Evolutionary conservation across 35 echinoderm and acorn worm genomes (phyloP).

Genomic region (Patiria miniata): DNA sequence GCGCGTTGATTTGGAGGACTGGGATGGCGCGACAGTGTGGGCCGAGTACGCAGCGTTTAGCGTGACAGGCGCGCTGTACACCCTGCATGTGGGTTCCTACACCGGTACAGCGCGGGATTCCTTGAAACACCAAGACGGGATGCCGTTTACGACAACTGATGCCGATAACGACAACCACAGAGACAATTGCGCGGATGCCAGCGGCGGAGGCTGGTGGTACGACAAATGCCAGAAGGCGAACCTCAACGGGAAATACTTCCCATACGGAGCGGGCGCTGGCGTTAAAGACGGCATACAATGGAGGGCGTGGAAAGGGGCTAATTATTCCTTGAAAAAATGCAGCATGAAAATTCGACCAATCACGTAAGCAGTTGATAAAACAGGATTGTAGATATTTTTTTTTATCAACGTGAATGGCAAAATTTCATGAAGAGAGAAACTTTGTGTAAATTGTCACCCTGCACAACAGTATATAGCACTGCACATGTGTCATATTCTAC

Average conservation of each 20-base stretch:
- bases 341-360: constrained; percentile 69
- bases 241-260: constrained; percentile 57
- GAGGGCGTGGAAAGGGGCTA: constrained; percentile 59
- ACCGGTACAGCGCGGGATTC: constrained; percentile 63
- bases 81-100: constrained; percentile 49
- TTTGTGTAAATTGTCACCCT: neutral
- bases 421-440: too few relatives aligned
- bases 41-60: constrained; percentile 63
- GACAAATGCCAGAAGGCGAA: constrained; percentile 48
- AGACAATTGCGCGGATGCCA: constrained; percentile 50
- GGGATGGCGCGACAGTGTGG: constrained; percentile 42
- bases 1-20: constrained; percentile 56
- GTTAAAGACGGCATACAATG: constrained; percentile 33
- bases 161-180: constrained; percentile 52
- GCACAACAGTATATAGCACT: too few relatives aligned
- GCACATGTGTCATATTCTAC: too few relatives aligned
- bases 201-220: constrained; percentile 76
- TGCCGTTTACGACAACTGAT: constrained; percentile 55
- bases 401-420: too few relatives aligned
- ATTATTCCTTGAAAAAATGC: constrained; percentile 66
- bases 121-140: constrained; percentile 5
- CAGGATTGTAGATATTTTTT: too few relatives aligned
- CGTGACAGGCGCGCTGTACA: constrained; percentile 61
- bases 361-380: neutral
- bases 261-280: constrained; percentile 20